Conservation (phyloP, 2,113 vertebrate genomes). For the Burhinus oedicnemus region DNA sequence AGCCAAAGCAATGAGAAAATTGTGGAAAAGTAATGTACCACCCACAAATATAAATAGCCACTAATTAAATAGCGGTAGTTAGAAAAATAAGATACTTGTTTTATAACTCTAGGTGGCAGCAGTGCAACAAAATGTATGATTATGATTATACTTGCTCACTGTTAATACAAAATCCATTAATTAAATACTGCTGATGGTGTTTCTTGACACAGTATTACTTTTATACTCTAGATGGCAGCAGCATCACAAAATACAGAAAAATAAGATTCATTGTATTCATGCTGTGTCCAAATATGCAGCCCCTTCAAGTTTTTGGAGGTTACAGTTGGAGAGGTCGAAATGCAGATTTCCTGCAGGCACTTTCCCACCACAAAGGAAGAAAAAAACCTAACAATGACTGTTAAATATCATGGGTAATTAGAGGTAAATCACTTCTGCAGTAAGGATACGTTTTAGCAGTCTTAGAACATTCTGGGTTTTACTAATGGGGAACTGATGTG, state of each 20-base stretch:
- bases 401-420: background rate
- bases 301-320: background rate
- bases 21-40: background rate
- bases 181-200: background rate
- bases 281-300: background rate
- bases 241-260: slow-evolving; percentile 71
- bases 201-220: background rate
- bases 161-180: slow-evolving; percentile 29
- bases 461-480: background rate
- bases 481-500: background rate
- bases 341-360: background rate
- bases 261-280: background rate
- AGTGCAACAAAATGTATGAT: slow-evolving; percentile 26
- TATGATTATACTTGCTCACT: background rate
- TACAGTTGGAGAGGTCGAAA: background rate
- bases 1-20: background rate
- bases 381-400: background rate
- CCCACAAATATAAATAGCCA: background rate
- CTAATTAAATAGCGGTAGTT: background rate
- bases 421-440: background rate
- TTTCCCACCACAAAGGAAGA: background rate
- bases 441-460: fast-evolving
- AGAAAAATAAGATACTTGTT: background rate
- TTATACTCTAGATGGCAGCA: slow-evolving; percentile 81
- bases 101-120: slow-evolving; percentile 58